These are phyloP conservation scores for Alviniconcha strummeri DNA, from an alignment of 2,888 invertebrate genomes.

Conservation along the genomic window DNA sequence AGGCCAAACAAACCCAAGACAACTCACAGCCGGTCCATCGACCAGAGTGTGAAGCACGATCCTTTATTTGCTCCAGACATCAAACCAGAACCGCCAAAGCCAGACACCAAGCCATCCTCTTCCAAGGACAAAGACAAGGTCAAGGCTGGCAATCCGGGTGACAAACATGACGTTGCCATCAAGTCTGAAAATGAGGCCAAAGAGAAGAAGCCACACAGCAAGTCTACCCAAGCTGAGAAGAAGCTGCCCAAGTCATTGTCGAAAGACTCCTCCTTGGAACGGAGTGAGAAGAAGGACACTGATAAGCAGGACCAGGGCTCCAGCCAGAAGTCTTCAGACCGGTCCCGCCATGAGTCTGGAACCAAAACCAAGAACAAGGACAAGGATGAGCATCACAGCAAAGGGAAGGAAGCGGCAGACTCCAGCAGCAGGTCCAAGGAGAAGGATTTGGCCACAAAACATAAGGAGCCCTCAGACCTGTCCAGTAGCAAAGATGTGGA, in stretches of 20 bases:
- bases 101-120: constrained; percentile 5
- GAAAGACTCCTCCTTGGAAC: constrained; percentile 28
- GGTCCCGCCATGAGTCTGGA: constrained; percentile 39
- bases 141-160: not conserved
- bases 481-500: constrained; percentile 47
- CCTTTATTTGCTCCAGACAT: constrained; percentile 33
- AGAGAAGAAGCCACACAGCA: constrained; percentile 24
- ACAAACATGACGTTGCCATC: constrained; percentile 3
- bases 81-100: constrained; percentile 23
- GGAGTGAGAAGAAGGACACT: constrained; percentile 40
- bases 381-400: constrained; percentile 39
- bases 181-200: constrained; percentile 13
- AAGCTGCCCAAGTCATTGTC: constrained; percentile 41
- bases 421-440: constrained; percentile 39
- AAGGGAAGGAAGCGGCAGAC: constrained; percentile 45
- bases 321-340: constrained; percentile 38
- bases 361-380: constrained; percentile 42
- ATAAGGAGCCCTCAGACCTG: constrained; percentile 31
- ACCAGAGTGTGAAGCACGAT: constrained; percentile 29
- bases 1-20: constrained; percentile 10
- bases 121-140: constrained; percentile 24
- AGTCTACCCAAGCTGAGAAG: constrained; percentile 38
- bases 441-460: constrained; percentile 33
- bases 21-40: constrained; percentile 19
- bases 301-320: constrained; percentile 44